Base-by-base conservation (phyloP, 2,797 vertebrate genomes). In the Gouania willdenowi region DNA sequence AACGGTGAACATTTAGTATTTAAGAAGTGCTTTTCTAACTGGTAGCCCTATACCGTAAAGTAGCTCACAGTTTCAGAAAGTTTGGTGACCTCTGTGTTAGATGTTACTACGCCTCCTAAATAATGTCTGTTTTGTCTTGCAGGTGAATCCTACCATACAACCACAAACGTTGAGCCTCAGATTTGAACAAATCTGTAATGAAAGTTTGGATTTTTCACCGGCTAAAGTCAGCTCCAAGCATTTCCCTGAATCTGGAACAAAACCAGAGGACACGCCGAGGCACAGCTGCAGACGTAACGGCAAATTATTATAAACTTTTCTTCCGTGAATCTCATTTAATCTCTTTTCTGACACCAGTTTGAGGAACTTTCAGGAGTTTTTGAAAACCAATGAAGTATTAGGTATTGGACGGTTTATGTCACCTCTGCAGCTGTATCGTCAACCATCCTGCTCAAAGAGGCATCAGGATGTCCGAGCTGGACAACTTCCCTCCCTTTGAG, bases 381-480 rank as follows among this genome's bases (percentile, higher is more conserved):
- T n/a, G n/a, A n/a, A n/a, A n/a, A n/a, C n/a, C n/a, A n/a, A n/a
- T n/a, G n/a, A n/a, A n/a, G n/a, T n/a, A n/a, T n/a, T n/a, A n/a
- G n/a, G n/a, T n/a, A 14, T 14, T 13, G 14, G 3, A 13, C 14
- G 13, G 13, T 14, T 14, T 14, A 14, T 13, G 14, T 14, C 2
- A 13, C 13, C 13, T 14, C 57, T 26, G 47, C 46, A 41, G 61
- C 49, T 51, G 60, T 27, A 1, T 43, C 63, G 8, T 60, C 20
- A 42, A 29, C 34, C 31, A 54, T 25, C 64, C 59, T 47, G 41
- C 67, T 58, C 62, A 63, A 46, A 57, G 51, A 37, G 39, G 26
- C 45, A 40, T 28, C 26, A 71, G 29, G 51, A 95, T 96, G 93
- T 80, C 92, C 0, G 91, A 94, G 67, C 71, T 93, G 74, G 89